These are phyloP conservation scores for Lasioglossum malachurum DNA, from an alignment of 2,888 invertebrate genomes.

Conservation along the genomic window DNA sequence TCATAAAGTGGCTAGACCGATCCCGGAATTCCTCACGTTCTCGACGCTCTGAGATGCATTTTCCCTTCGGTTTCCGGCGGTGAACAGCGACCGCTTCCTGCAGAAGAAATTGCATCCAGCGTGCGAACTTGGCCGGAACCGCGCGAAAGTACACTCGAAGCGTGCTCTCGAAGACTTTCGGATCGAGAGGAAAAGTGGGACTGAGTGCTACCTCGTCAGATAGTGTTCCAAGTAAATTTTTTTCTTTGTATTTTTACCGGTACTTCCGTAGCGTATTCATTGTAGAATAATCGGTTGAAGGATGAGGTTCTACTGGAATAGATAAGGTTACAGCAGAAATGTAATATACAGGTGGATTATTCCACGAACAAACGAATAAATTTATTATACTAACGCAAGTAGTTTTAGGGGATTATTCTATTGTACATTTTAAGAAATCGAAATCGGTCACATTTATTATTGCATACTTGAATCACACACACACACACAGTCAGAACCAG, in stretches of 20 bases:
- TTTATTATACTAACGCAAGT: no score
- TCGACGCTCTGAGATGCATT: conserved; percentile 2
- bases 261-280: not conserved
- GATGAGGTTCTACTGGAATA: no score
- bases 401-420: not conserved
- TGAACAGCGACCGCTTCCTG: not conserved
- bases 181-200: not conserved
- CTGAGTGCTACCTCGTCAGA: not conserved
- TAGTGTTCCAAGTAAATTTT: not conserved
- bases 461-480: not conserved
- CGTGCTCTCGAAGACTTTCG: not conserved
- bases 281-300: not conserved
- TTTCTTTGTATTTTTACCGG: not conserved
- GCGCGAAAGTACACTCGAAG: not conserved
- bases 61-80: conserved; percentile 7
- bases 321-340: no score
- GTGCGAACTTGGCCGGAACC: not conserved
- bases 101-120: not conserved
- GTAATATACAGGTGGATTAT: no score
- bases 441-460: not conserved
- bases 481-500: not conserved
- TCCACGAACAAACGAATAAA: no score
- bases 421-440: not conserved
- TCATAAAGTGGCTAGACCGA: conserved; percentile 25
- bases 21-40: conserved; percentile 41